These are phyloP conservation scores for Acanthurus lineatus DNA, from an alignment of 2,797 vertebrate genomes.

Conservation along the genomic window DNA sequence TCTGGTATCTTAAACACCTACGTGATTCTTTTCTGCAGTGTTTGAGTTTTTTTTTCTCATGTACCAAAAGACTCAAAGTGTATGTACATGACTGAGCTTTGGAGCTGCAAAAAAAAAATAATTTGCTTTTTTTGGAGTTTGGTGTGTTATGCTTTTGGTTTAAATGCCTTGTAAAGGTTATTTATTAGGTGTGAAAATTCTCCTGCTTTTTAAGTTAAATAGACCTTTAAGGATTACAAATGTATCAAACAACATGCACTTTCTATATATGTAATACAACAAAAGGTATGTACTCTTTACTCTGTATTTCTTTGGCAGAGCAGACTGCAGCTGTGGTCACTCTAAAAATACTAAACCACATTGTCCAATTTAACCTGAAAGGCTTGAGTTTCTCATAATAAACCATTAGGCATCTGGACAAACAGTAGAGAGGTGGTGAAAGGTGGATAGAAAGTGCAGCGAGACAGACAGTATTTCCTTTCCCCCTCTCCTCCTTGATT, in stretches of 20 bases:
- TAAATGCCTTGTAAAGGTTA: not conserved
- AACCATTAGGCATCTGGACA: slow-evolving; percentile 79
- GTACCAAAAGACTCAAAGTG: not conserved
- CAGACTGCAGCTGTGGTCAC: slow-evolving; percentile 33
- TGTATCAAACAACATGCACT: not conserved
- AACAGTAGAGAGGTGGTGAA: slow-evolving; percentile 72
- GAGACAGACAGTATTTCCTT: slow-evolving; percentile 37
- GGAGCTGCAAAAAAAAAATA: not conserved
- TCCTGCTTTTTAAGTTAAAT: not conserved
- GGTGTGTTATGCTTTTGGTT: not conserved
- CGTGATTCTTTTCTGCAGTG: not conserved
- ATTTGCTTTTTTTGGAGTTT: not conserved
- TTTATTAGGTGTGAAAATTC: not conserved
- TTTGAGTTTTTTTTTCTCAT: not conserved
- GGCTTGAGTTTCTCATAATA: slow-evolving; percentile 68
- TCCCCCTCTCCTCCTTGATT: slow-evolving; percentile 18
- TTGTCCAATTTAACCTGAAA: slow-evolving; percentile 45
- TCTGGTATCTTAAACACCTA: not conserved
- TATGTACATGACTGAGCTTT: not conserved
- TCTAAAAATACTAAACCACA: slow-evolving; percentile 31
- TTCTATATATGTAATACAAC: not conserved
- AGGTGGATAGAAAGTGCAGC: slow-evolving; percentile 35
- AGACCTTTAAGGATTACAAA: not conserved
- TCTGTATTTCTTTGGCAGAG: not conserved
- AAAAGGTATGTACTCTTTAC: not conserved